Evolutionary conservation across 2,113 vertebrate genomes (phyloP).

Genomic region (Pedionomus torquatus): DNA sequence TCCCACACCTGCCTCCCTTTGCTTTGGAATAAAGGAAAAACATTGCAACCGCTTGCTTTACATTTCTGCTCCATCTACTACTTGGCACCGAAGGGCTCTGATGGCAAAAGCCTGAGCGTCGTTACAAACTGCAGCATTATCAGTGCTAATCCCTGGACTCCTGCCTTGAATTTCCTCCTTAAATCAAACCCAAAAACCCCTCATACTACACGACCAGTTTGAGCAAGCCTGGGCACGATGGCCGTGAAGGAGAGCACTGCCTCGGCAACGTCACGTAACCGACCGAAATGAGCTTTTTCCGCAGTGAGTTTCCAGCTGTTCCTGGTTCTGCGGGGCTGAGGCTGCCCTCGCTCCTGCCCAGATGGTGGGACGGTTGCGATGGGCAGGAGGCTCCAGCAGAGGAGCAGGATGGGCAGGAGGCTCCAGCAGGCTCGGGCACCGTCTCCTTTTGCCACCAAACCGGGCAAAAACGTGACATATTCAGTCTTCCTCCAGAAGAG

Average conservation of each 20-base stretch:
- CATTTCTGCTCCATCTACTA: neutral
- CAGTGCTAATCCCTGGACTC: neutral
- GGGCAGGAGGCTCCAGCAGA: neutral
- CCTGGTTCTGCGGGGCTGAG: neutral
- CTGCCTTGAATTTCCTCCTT: neutral
- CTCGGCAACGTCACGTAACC: neutral
- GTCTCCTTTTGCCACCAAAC: neutral
- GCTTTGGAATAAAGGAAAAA: neutral
- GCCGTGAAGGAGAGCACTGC: neutral
- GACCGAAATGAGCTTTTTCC: neutral
- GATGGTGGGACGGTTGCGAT: fast-evolving
- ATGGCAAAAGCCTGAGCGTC: neutral
- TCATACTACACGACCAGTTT: neutral
- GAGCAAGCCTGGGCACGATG: neutral
- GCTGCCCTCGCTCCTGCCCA: fast-evolving
- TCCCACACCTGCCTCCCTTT: neutral
- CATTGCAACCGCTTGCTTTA: neutral
- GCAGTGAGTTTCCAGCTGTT: neutral
- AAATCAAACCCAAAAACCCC: neutral
- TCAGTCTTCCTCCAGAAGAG: neutral
- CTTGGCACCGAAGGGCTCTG: neutral
- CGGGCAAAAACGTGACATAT: fast-evolving
- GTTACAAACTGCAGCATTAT: neutral
- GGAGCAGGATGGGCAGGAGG: neutral
- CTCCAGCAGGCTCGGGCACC: neutral